phyloP scores from a whole-genome alignment of 2,797 vertebrate species.

The Pogonophryne albipinna region DNA sequence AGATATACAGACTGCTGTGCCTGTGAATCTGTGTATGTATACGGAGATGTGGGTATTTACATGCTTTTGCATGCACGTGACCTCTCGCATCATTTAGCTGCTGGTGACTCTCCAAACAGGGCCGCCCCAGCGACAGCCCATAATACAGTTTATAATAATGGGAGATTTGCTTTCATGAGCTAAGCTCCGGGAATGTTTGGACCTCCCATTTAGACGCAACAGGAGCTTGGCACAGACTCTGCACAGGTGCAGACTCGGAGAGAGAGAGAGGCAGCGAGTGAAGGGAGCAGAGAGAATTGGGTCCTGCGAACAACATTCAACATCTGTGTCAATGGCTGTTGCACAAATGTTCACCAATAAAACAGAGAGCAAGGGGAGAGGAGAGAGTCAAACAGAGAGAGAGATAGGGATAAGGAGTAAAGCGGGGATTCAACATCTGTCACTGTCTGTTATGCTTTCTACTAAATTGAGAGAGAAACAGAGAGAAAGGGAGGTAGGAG shows the following conservation, averaged over 20 bases:
- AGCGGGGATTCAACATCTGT: slow-evolving; percentile 68
- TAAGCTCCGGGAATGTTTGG: slow-evolving; percentile 83
- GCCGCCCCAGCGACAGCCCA: slow-evolving; percentile 59
- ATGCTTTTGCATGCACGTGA: slow-evolving; percentile 42
- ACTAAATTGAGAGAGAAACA: slow-evolving; percentile 69
- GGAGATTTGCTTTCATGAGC: slow-evolving; percentile 85
- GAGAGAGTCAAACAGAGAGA: slow-evolving; percentile 49
- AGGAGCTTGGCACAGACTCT: slow-evolving; percentile 84
- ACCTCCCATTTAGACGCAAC: slow-evolving; percentile 87
- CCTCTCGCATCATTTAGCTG: slow-evolving; percentile 61
- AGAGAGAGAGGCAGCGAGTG: background rate
- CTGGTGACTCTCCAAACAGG: slow-evolving; percentile 64
- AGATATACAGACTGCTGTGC: background rate
- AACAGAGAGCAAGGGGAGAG: slow-evolving; percentile 51
- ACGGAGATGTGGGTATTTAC: slow-evolving; percentile 38
- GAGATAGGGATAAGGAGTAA: slow-evolving; percentile 51
- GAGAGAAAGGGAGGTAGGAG: slow-evolving; percentile 59
- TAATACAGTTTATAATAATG: slow-evolving; percentile 78
- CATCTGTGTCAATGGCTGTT: slow-evolving; percentile 77
- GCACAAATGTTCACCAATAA: slow-evolving; percentile 73
- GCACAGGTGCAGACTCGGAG: slow-evolving; percentile 83
- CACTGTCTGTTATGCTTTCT: slow-evolving; percentile 70
- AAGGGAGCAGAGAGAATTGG: background rate
- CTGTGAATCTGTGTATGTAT: slow-evolving; percentile 29
- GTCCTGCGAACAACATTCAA: slow-evolving; percentile 67